Evolutionary conservation across 2,113 vertebrate species (phyloP), one percentile per base, ranked within the genome.

Genomic region (Colossoma macropomum): DNA sequence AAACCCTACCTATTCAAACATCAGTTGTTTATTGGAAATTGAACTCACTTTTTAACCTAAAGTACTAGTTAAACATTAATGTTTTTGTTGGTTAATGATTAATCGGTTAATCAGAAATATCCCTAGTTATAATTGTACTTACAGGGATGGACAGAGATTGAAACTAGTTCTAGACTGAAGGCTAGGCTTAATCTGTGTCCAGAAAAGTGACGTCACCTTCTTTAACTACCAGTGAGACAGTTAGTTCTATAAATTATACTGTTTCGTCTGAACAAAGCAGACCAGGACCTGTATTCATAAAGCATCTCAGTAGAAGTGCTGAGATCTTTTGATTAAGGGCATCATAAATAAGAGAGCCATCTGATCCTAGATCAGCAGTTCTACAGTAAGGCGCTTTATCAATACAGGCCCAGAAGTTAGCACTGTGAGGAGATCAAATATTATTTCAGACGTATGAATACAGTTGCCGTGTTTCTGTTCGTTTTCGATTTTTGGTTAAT

Each of bases 401-500:
- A 52, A 9, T 52, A 52, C 17, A 52, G 50, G 15, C 50, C 50
- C 17, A 80, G 81, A 84, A 62, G 62, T 78, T 30, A 74, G 78
- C 82, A 87, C 75, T 79, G 82, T 87, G 79, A 84, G 7, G 23
- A 71, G 52, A 76, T 25, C 52, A 41, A 80, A 77, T 70, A 28
- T 56, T 7, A 27, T 69, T 82, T 27, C 16, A 25, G 12, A 54
- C 66, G 4, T 68, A 45, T 71, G 66, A 69, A 73, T 63, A 30
- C 48, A 27, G 63, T 50, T 30, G 32, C 0, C 16, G 19, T 81
- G 60, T 74, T 27, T 72, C 56, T 19, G 13, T 45, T 45, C 15
- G n/a, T n/a, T n/a, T n/a, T n/a, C n/a, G n/a, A n/a, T n/a, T n/a
- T n/a, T n/a, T n/a, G n/a, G n/a, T n/a, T n/a, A n/a, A n/a, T n/a